phyloP scores from a whole-genome alignment of 1,140 invertebrate species.

The Proctacanthus coquilletti region DNA sequence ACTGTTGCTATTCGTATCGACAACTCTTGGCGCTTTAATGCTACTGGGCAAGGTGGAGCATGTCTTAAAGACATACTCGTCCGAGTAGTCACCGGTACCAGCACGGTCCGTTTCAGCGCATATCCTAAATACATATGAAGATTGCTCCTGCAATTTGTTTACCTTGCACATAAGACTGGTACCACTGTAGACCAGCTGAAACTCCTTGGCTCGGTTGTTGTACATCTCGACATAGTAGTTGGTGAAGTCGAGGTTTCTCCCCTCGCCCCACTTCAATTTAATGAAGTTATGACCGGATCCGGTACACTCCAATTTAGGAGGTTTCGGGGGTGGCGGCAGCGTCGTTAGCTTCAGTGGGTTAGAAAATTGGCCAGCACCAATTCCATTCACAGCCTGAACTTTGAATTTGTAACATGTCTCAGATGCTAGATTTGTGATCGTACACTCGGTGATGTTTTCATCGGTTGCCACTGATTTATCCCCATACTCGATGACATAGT shows the following conservation, averaged over 20 bases:
- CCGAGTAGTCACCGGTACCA: conserved; percentile 62
- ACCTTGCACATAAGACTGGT: conserved; percentile 60
- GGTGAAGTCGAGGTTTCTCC: conserved; percentile 46
- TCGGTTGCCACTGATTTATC: conserved; percentile 43
- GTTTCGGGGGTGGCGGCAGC: conserved; percentile 54
- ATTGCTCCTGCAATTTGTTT: conserved; percentile 62
- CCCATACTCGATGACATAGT: conserved; percentile 58
- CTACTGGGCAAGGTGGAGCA: conserved; percentile 58
- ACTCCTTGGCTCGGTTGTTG: conserved; percentile 44
- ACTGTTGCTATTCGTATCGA: conserved; percentile 23
- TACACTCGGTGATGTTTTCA: conserved; percentile 34
- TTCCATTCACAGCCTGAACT: conserved; percentile 64
- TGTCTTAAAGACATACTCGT: conserved; percentile 50
- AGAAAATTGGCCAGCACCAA: conserved; percentile 67
- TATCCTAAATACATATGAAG: conserved; percentile 64
- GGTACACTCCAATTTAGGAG: conserved; percentile 57
- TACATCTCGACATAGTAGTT: conserved; percentile 70
- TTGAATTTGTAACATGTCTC: conserved; percentile 51
- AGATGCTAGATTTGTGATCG: conserved; percentile 34
- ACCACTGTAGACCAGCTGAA: conserved; percentile 62
- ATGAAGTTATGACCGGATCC: conserved; percentile 60
- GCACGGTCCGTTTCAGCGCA: conserved; percentile 63
- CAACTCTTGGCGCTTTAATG: conserved; percentile 47
- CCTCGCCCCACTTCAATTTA: conserved; percentile 71
- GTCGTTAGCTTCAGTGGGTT: conserved; percentile 51